Evolutionary conservation across 1,140 invertebrate species (phyloP), one percentile per base, ranked within the genome.

Genomic region (Cecropterus lyciades): DNA sequence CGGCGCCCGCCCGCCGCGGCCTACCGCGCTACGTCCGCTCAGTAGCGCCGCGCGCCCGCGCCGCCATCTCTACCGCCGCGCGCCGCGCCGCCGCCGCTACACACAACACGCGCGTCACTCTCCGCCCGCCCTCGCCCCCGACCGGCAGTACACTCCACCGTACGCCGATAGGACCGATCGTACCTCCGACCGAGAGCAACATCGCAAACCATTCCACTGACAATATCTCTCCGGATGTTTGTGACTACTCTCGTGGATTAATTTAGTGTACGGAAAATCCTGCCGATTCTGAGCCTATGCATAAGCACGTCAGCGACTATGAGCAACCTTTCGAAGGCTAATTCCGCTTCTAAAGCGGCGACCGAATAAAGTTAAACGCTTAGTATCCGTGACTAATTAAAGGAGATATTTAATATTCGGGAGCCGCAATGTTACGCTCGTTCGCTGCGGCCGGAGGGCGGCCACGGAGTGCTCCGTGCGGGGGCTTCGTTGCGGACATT

Each of bases 11-110:
- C 30, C 7, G 10, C 10, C 33, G 49, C 55, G 63, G 42, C 17
- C 57, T 57, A 43, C 48, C 51, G 42, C 69, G n/a, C 33, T 11
- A 37, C 10, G 33, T 1, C 30, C 33, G 62, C 59, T 37, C 48
- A 48, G 46, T 43, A 40, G 64, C 53, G 53, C 24, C 33, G 37
- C 17, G 43, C 33, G 14, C 51, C 33, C 40, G 60, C 48, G 49
- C 55, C 45, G 65, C 33, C 65, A 33, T 20, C 45, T 15, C 24
- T 42, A 52, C 13, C 55, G 55, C 55, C 40, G 33, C 40, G 20
- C 63, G 51, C 62, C 62, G 14, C 55, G 55, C 16, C 55, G 43
- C 40, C 40, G 13, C 40, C 16, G 14, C 40, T 43, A 43, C 40
- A 43, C 40, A 43, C 40, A 43, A 14, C 40, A 43, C 40, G 13